Conservation (phyloP, 2,113 vertebrate species). For the Mobula hypostoma region DNA sequence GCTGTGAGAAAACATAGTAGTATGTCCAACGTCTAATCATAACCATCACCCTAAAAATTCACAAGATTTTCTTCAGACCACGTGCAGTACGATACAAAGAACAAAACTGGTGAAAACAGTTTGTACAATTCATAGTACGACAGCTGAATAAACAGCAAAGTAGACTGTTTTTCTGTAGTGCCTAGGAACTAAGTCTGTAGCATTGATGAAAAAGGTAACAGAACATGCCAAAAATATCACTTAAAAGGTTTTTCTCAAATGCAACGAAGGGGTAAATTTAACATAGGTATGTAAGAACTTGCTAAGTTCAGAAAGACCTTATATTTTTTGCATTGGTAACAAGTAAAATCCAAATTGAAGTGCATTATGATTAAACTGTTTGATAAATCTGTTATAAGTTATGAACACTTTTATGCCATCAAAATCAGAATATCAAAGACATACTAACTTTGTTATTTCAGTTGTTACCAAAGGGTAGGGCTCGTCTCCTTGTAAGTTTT, state of each 20-base stretch:
- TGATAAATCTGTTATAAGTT: slow-evolving; percentile 14
- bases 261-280: slow-evolving; percentile 16
- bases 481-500: not conserved
- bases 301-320: slow-evolving; percentile 2
- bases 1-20: not conserved
- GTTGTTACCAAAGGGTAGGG: slow-evolving; percentile 11
- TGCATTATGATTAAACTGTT: not conserved
- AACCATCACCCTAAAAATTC: not conserved
- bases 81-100: not conserved
- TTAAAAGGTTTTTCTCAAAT: slow-evolving; percentile 1
- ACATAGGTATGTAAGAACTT: not conserved
- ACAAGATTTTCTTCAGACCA: slow-evolving; percentile 2
- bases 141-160: slow-evolving; percentile 35
- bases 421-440: slow-evolving; percentile 32
- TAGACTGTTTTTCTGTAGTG: slow-evolving; percentile 28
- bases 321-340: not conserved
- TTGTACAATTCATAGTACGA: not conserved
- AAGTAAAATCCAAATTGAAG: not conserved
- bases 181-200: slow-evolving; percentile 4
- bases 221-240: slow-evolving; percentile 31
- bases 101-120: slow-evolving; percentile 27
- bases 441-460: slow-evolving; percentile 33
- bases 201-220: slow-evolving; percentile 3
- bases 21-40: not conserved
- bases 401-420: not conserved